These are phyloP conservation scores for Lethrus apterus DNA, from an alignment of 1,140 invertebrate species.

Conservation along the genomic window DNA sequence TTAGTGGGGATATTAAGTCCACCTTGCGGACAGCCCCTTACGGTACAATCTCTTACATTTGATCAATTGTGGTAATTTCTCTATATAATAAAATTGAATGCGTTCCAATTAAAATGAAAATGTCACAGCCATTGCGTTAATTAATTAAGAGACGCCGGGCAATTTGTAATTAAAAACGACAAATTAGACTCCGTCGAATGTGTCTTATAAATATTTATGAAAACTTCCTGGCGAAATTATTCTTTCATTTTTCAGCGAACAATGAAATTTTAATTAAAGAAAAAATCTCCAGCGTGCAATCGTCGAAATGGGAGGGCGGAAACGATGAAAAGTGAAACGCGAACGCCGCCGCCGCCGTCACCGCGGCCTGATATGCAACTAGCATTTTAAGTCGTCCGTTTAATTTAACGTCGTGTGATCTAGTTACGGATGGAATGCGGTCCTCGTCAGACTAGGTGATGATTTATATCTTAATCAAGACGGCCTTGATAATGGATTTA, in stretches of 20 bases:
- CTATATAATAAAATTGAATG: no score
- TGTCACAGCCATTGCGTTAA: constrained; percentile 8
- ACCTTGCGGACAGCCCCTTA: no score
- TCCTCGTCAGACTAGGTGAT: constrained; percentile 26
- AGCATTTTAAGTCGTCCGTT: constrained; percentile 23
- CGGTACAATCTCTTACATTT: no score
- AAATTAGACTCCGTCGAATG: constrained; percentile 6
- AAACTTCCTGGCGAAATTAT: background rate
- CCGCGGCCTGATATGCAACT: constrained; percentile 5
- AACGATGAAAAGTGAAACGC: background rate
- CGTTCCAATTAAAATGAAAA: no score
- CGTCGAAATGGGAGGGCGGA: no score
- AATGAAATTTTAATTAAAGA: constrained; percentile 14
- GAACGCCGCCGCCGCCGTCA: background rate
- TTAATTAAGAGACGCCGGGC: constrained; percentile 9
- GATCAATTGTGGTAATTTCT: no score
- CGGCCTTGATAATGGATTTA: constrained; percentile 27
- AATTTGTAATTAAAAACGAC: constrained; percentile 2
- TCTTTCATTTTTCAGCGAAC: background rate
- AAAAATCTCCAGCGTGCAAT: constrained; percentile 4
- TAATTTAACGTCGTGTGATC: constrained; percentile 26
- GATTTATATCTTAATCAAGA: constrained; percentile 36
- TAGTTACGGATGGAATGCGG: constrained; percentile 27
- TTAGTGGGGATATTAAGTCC: no score
- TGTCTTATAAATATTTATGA: constrained; percentile 11